Evolutionary conservation across 2,888 invertebrate genomes (phyloP), one percentile per base, ranked within the genome.

Genomic region (Hirtodrosophila histrioides): DNA sequence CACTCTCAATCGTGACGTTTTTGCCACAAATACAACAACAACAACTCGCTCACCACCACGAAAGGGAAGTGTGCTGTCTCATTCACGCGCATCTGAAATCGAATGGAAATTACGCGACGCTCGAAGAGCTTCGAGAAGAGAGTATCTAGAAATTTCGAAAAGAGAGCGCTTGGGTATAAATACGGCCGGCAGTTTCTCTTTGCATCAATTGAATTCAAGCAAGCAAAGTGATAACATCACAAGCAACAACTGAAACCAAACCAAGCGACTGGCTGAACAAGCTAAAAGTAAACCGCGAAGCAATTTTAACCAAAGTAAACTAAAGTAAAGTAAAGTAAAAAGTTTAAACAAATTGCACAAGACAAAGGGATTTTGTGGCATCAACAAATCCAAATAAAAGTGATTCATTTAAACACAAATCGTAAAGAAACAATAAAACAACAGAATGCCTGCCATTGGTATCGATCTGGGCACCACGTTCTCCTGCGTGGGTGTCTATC

Each of bases 401-500:
- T 27, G 17, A 17, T 17, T 17, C 17, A 17, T 17, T 6, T 27
- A 27, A 27, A 27, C 27, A 3, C 2, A 5, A 17, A 17, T 27
- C 27, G 27, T 27, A 31, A 31, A 31, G 6, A 8, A 31, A 2
- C 27, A 27, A 17, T 17, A 31, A 9, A 3, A 62, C 31, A 39
- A 50, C 27, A 87, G 49, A 89, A 89, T 92, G 88, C 93, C 94
- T 78, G 94, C 81, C 39, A 94, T 96, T 79, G 96, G 96, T 70
- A 89, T 90, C 56, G 88, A 89, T 64, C 74, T 89, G 78, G 88
- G 89, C 57, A 88, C 88, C 73, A 88, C 88, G 50, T 97, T 95
- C 92, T 97, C 96, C 55, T 96, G 96, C 89, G 96, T 96, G 50
- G 96, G 95, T 44, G 95, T 96, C 17, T 96, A 95, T 92, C 95